Percentiles rank a stretch among this genome's conserved stretches.
Conservation (phyloP, 53 echinoderm and acorn worm genomes). For the Hippasteria phrygiana region DNA sequence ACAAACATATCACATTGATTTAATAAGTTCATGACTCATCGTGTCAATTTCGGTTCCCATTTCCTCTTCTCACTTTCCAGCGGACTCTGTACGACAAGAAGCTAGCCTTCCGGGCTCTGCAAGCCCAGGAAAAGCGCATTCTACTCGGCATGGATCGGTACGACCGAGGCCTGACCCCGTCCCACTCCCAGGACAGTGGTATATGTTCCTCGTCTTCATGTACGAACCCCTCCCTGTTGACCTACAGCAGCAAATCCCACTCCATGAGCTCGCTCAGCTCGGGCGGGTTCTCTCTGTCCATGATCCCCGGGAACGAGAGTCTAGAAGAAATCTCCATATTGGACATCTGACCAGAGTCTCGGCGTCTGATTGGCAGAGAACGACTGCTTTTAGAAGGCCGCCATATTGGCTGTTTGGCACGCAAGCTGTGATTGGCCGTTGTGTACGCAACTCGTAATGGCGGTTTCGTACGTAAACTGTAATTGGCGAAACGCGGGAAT, state of each 20-base stretch:
- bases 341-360: slow-evolving; percentile 71
- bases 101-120: slow-evolving; percentile 84
- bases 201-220: slow-evolving; percentile 71
- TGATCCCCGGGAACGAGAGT: slow-evolving; percentile 91
- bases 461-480: background rate
- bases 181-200: slow-evolving; percentile 89
- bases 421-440: slow-evolving; percentile 6
- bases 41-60: background rate
- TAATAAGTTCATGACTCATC: background rate
- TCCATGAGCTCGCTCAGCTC: slow-evolving; percentile 88
- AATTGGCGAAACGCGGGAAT: background rate
- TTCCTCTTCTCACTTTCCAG: slow-evolving; percentile 50
- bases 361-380: slow-evolving; percentile 13
- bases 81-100: slow-evolving; percentile 93
- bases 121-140: slow-evolving; percentile 86
- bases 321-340: slow-evolving; percentile 86
- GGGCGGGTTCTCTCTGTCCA: slow-evolving; percentile 85
- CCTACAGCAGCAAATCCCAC: slow-evolving; percentile 75
- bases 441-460: too few species aligned
- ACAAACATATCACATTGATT: too few species aligned
- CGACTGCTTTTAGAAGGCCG: slow-evolving; percentile 7
- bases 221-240: slow-evolving; percentile 64
- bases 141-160: slow-evolving; percentile 72
- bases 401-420: slow-evolving; percentile 12
- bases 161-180: slow-evolving; percentile 74